Percentiles rank a stretch among this genome's conserved stretches.
Evolutionary conservation across 2,888 invertebrate species (phyloP).

Genomic region (Trachelus troglodyta): DNA sequence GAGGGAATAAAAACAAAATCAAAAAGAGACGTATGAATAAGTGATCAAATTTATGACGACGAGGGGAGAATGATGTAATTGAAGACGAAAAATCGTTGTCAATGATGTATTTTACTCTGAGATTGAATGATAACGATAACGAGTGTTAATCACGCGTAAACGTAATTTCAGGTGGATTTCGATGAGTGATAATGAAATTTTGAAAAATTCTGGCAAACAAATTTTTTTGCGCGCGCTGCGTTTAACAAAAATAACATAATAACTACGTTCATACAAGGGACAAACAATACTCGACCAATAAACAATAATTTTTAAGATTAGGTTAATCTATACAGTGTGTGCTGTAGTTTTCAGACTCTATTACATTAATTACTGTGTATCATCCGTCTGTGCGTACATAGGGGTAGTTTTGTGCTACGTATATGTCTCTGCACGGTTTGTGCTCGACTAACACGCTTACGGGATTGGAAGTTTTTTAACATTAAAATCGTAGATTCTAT

Average conservation of each 20-base stretch:
- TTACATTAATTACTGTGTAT: not conserved
- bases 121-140: not conserved
- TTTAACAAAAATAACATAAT: not conserved
- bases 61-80: not conserved
- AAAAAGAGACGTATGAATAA: not conserved
- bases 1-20: not conserved
- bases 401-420: not conserved
- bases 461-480: not conserved
- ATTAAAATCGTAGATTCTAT: not conserved
- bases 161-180: not conserved
- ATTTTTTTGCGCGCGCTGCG: not conserved
- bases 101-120: not conserved
- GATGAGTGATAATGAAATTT: not conserved
- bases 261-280: conserved; percentile 11
- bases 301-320: conserved; percentile 36
- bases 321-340: not conserved
- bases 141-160: not conserved
- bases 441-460: not conserved
- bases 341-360: not conserved
- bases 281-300: conserved; percentile 42
- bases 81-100: not conserved
- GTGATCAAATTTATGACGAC: not conserved
- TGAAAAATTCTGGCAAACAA: not conserved
- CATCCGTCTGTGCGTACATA: not conserved
- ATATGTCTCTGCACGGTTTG: not conserved